Base-by-base conservation (phyloP, 2,113 vertebrate genomes). In the Alethe castanea region DNA sequence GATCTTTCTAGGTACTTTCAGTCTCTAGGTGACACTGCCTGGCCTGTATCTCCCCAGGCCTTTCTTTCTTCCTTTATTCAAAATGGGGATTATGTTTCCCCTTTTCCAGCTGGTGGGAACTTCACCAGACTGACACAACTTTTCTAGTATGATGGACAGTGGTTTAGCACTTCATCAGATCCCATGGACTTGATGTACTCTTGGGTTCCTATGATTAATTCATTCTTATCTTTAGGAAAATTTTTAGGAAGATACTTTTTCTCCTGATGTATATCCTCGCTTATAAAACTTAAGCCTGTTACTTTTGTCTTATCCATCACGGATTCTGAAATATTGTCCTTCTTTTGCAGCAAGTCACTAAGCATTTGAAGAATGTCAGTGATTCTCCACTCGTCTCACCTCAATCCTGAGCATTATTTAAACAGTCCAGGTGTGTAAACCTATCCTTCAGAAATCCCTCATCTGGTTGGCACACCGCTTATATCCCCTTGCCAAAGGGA, bases 381-480 rank as follows among this genome's bases (percentile, higher is more conserved):
- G 56, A 35, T 19, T 78, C 28, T 64, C 25, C 33, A 65, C 35
- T 79, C 38, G 42, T 67, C 38, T 77, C 50, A 40, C 38, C 28
- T 60, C 69, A 86, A 59, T 38, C 22, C 38, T 67, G 59, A 84
- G 77, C 42, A 74, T 17, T 28, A 40, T 35, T 60, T 44, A 52
- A 84, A 59, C 26, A 62, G 38, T 25, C 72, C 12, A 78, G 52
- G 22, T 52, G 47, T 52, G 56, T 44, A 81, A 94, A 66, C 11
- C 28, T 31, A n/a, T 14, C 28, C 53, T 84, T 52, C 56, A 64
- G 73, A 36, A 81, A 48, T 36, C 15, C 9, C 52, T 74, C 67
- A 28, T 48, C 45, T 17, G 38, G 4, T 29, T 78, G 38, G 59
- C 36, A 45, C 23, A 50, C 12, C 0, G 0, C 44, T 71, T 9